Conservation (phyloP, 2,888 invertebrate genomes). For the Tethea ocularis region DNA sequence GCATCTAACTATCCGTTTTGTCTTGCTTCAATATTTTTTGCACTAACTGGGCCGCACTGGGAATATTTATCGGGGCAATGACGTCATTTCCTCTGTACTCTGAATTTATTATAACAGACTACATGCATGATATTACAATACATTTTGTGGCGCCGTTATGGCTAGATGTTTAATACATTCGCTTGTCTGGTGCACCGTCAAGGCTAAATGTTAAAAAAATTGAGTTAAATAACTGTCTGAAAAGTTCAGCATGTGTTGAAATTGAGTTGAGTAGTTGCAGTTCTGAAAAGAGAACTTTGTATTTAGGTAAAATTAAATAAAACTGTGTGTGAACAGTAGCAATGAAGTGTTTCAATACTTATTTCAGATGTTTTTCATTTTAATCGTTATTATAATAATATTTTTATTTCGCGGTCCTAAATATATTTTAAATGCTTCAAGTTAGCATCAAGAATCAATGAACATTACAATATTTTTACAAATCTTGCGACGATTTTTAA, state of each 20-base stretch:
- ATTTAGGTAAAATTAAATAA: too few species aligned
- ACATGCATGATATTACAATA: conserved; percentile 18
- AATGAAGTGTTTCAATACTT: too few species aligned
- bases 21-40: conserved; percentile 32
- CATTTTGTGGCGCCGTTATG: background rate
- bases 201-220: background rate
- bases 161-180: background rate
- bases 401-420: too few species aligned
- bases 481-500: too few species aligned
- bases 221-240: conserved; percentile 22
- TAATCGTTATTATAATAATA: too few species aligned
- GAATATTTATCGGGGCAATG: conserved; percentile 22
- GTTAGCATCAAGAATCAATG: too few species aligned
- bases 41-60: conserved; percentile 17
- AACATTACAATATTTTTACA: too few species aligned
- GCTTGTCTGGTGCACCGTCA: background rate
- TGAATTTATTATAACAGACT: conserved; percentile 26
- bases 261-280: background rate
- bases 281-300: background rate
- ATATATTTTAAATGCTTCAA: too few species aligned
- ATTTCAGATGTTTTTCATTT: too few species aligned
- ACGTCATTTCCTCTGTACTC: conserved; percentile 27
- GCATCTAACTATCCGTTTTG: conserved; percentile 20
- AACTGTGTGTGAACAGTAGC: too few species aligned
- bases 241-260: background rate